These are phyloP conservation scores for Apogon hyalosoma DNA, from an alignment of 2,797 vertebrate genomes.

Conservation along the genomic window DNA sequence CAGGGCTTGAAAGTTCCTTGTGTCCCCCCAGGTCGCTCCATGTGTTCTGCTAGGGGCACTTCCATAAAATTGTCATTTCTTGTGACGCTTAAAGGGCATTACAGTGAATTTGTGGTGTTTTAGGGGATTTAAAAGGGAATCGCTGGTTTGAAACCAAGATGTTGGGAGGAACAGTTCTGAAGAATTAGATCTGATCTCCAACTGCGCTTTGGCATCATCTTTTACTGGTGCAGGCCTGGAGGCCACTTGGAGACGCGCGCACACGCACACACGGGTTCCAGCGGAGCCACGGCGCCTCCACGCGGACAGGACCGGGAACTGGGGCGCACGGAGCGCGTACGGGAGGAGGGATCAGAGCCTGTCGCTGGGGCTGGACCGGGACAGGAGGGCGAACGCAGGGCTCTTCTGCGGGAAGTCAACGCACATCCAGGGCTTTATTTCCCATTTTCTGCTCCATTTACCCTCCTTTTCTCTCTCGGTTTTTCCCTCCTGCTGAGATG, in stretches of 20 bases:
- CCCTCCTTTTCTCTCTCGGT: conserved; percentile 20
- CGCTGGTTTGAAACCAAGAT: not conserved
- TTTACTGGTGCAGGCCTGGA: not conserved
- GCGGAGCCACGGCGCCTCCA: conserved; percentile 78
- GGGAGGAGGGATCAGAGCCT: conserved; percentile 70
- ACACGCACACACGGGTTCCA: conserved; percentile 40
- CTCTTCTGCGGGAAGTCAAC: conserved; percentile 72
- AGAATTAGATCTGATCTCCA: conserved; percentile 10
- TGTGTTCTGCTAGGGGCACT: conserved; percentile 29
- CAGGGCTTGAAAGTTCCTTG: conserved; percentile 27
- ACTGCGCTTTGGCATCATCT: conserved; percentile 26
- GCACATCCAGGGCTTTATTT: conserved; percentile 70
- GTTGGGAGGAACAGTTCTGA: not conserved
- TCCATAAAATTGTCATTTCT: not conserved
- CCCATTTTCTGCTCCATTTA: conserved; percentile 22
- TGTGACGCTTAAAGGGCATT: conserved; percentile 17
- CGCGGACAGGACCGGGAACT: conserved; percentile 49
- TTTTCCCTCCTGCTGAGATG: conserved; percentile 57
- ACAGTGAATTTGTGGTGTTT: conserved; percentile 2
- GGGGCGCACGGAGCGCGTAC: conserved; percentile 42
- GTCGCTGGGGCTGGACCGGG: conserved; percentile 64
- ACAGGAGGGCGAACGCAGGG: conserved; percentile 66
- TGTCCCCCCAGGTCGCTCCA: conserved; percentile 6
- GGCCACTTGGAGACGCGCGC: conserved; percentile 4
- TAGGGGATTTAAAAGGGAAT: not conserved